phyloP scores from a whole-genome alignment of 2,888 invertebrate genomes.

The Drosophila trichaetosa region DNA sequence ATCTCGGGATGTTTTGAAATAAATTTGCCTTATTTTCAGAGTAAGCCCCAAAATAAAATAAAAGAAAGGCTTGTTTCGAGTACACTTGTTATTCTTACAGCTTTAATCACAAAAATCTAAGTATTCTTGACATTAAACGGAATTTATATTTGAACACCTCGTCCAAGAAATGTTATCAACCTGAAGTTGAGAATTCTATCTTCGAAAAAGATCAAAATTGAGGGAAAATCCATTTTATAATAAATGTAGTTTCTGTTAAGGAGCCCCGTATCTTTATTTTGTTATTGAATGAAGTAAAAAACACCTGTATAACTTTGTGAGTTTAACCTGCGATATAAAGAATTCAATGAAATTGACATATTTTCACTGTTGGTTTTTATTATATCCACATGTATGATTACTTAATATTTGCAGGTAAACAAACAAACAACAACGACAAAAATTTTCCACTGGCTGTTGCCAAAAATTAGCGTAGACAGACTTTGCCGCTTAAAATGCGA shows the following conservation, averaged over 20 bases:
- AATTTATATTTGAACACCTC: not conserved
- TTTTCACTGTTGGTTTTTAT: constrained; percentile 8
- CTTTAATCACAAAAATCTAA: not conserved
- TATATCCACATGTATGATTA: constrained; percentile 34
- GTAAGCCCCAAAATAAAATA: not conserved
- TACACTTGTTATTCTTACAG: constrained; percentile 2
- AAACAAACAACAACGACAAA: constrained; percentile 19
- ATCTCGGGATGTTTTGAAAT: constrained; percentile 3
- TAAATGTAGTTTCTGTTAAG: not conserved
- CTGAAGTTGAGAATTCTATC: not conserved
- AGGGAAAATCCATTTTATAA: not conserved
- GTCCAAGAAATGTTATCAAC: not conserved
- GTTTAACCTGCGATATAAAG: constrained; percentile 14
- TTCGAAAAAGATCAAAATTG: not conserved
- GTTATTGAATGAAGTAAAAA: constrained; percentile 10
- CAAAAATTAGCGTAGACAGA: constrained; percentile 46
- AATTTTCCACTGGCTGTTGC: constrained; percentile 40
- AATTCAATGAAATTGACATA: constrained; percentile 3
- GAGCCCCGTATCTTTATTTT: not conserved
- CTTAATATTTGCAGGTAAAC: constrained; percentile 42
- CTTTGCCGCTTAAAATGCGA: constrained; percentile 16
- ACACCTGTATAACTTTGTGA: constrained; percentile 45
- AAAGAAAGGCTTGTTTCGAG: constrained; percentile 12
- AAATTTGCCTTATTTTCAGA: constrained; percentile 2
- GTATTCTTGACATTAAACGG: not conserved